Evolutionary conservation across 2,888 invertebrate species (phyloP).

Genomic region (Plebejus anna): DNA sequence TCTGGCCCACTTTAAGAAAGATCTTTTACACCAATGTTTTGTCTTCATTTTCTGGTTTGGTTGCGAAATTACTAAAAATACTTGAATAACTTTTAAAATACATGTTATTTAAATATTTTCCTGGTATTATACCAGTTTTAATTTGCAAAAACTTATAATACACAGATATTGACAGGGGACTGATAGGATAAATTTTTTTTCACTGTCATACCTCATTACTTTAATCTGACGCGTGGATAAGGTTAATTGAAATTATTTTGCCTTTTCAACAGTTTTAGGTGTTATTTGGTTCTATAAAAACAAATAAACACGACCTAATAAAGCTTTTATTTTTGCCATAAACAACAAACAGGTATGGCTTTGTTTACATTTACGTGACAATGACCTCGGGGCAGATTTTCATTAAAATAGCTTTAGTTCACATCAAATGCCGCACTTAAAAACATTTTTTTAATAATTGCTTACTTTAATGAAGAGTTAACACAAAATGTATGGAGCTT

Average conservation of each 20-base stretch:
- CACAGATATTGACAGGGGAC: not conserved
- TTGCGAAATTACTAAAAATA: not conserved
- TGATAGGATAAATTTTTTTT: not conserved
- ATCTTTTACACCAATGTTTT: not conserved
- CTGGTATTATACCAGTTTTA: not conserved
- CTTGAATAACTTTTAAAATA: not conserved
- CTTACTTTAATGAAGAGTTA: not conserved
- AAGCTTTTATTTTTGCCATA: not conserved
- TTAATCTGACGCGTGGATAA: slow-evolving; percentile 7
- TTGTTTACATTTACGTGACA: not conserved
- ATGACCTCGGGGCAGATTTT: not conserved
- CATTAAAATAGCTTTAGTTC: not conserved
- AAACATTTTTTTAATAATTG: too few relatives aligned
- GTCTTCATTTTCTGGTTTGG: not conserved
- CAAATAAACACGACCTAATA: slow-evolving; percentile 1
- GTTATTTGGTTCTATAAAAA: not conserved
- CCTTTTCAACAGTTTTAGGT: not conserved
- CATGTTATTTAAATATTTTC: not conserved
- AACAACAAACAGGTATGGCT: slow-evolving; percentile 3
- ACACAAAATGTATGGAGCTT: too few relatives aligned
- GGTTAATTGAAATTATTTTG: slow-evolving; percentile 3
- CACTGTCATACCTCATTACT: not conserved
- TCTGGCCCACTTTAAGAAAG: not conserved
- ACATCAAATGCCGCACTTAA: too few relatives aligned
- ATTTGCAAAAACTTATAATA: not conserved